Evolutionary conservation across 2,888 invertebrate genomes (phyloP), one percentile per base, ranked within the genome.

Genomic region (Agrotis clavis): DNA sequence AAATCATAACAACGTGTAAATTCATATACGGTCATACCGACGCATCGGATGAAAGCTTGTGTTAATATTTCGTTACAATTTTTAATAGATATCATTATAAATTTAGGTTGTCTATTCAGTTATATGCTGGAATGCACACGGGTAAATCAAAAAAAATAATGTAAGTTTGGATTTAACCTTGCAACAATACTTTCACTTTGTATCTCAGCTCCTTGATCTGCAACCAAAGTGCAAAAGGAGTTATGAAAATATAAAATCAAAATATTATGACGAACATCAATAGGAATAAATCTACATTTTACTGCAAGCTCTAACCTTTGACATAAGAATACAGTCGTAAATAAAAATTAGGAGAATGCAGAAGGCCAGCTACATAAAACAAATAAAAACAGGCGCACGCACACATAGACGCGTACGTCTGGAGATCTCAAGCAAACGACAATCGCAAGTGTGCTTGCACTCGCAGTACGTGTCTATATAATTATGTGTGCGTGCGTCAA

Each of bases 261-360:
- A 64, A 18, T 57, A 1, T 35, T 50, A 48, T 53, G 47, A 16
- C 51, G 2, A 25, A 71, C 57, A 53, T 53, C 63, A 67, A 68
- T 54, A 60, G 35, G 21, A 35, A 35, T 35, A 35, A 35, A 35
- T 35, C 35, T 50, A 30, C 35, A 35, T 64, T 79, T 69, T 62
- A 64, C 47, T 62, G 54, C 35, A 1, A 21, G 30, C 54, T 51
- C 70, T 67, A 63, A 72, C 62, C 71, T 72, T 68, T 67, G 75
- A 35, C 62, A 47, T 35, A 25, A 56, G 53, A 63, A 66, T 71
- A 69, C n/a, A 51, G 30, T 61, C 48, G 60, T 65, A 62, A 78
- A 67, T 56, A 74, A 30, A 65, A 25, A 53, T 66, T 73, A 75
- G 63, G 14, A 30, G 19, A 2, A 0, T 14, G 4, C 16, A 51